phyloP scores from a whole-genome alignment of 2,888 invertebrate genomes.

The Andrena fulva region DNA sequence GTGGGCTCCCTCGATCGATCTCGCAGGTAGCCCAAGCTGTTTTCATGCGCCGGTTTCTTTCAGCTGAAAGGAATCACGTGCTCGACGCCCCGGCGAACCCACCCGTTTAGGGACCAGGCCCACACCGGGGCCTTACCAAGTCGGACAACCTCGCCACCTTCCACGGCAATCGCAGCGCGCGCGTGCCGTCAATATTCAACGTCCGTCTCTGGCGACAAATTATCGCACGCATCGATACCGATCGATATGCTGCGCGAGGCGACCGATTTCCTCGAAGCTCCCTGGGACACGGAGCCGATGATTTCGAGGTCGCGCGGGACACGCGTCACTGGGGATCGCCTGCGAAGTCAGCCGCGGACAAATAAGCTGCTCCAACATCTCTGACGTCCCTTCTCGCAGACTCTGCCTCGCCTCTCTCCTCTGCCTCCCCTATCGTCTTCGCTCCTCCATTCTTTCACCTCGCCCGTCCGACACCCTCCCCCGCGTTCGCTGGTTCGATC shows the following conservation, averaged over 20 bases:
- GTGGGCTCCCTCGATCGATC: background rate
- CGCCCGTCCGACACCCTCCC: slow-evolving; percentile 10
- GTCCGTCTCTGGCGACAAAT: slow-evolving; percentile 13
- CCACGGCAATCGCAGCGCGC: background rate
- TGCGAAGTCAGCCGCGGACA: slow-evolving; percentile 24
- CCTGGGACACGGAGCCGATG: slow-evolving; percentile 15
- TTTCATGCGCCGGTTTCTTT: background rate
- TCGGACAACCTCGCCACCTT: slow-evolving; percentile 1
- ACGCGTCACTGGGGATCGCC: slow-evolving; percentile 38
- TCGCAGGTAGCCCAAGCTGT: background rate
- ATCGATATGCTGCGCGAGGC: background rate
- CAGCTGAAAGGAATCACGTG: too few relatives aligned
- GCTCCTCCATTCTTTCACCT: slow-evolving; percentile 9
- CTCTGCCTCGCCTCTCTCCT: background rate
- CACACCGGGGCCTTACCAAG: background rate
- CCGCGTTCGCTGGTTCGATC: slow-evolving; percentile 7
- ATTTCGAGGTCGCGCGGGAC: slow-evolving; percentile 47
- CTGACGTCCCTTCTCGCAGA: slow-evolving; percentile 10
- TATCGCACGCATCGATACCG: background rate
- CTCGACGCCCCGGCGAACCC: too few relatives aligned
- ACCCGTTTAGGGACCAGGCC: too few relatives aligned
- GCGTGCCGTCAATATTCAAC: slow-evolving; percentile 42
- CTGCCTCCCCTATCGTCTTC: background rate
- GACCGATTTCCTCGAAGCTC: slow-evolving; percentile 42
- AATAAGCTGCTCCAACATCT: slow-evolving; percentile 41